Evolutionary conservation across 2,888 invertebrate genomes (phyloP), one percentile per base, ranked within the genome.

Genomic region (Clepsis dumicolana): DNA sequence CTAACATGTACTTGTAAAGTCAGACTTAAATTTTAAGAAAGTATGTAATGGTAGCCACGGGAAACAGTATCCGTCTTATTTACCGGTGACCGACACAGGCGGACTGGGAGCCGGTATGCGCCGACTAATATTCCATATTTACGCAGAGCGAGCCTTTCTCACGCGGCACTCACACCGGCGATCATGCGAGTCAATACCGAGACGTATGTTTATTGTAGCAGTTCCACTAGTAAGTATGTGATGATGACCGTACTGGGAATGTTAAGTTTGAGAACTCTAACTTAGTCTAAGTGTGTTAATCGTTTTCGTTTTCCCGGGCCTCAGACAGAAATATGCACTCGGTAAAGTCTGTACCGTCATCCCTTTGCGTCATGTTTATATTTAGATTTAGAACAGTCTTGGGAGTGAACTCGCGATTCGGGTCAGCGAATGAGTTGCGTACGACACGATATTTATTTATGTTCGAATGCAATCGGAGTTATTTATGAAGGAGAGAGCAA

Each of bases 111-210:
- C 70, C 52, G 65, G 53, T 77, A 80, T 80, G 78, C 75, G 72
- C 72, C 73, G 72, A 71, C 78, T 73, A 75, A 68, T 71, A 70
- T 74, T 78, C 80, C 89, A 89, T 91, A 90, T 91, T 91, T 86
- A 87, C 88, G 81, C 80, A 85, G 83, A 80, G 78, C 83, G 78
- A 78, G 74, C 78, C 79, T 83, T 91, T 91, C 91, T 88, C 91
- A 91, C 90, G 90, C 74, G 69, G 77, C 60, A 71, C 57, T 67
- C 73, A 71, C 68, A 67, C 69, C 62, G 70, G 74, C 81, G 83
- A 90, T 91, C 86, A 90, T 85, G 77, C 81, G 80, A 83, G 89
- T 90, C 89, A 89, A 89, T 86, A 90, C 69, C 69, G 70, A 72
- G 57, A 24, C 65, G 41, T 68, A 66, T 87, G 84, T 88, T 87